phyloP scores from a whole-genome alignment of 2,888 invertebrate species.

The Pachliopta kotzebuea region DNA sequence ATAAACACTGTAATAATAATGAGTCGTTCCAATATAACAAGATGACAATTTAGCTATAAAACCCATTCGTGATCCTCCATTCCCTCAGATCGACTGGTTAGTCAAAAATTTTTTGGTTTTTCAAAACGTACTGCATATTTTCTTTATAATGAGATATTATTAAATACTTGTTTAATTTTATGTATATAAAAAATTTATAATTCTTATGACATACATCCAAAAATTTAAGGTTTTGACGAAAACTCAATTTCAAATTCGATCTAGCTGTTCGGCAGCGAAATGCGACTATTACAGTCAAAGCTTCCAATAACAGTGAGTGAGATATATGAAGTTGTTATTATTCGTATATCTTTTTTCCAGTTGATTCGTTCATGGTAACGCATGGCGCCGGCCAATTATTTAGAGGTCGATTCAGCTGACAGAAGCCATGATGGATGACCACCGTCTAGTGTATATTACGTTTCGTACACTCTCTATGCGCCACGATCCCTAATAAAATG shows the following conservation, averaged over 20 bases:
- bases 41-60: no score
- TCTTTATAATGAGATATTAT: no score
- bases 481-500: not conserved
- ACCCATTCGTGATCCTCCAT: no score
- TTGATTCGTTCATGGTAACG: constrained; percentile 44
- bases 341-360: constrained; percentile 36
- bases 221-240: not conserved
- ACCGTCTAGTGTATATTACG: constrained; percentile 51
- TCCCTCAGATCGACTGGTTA: no score
- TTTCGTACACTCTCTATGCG: constrained; percentile 39
- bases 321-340: constrained; percentile 14
- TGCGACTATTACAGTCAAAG: constrained; percentile 14
- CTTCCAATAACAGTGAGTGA: not conserved
- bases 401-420: constrained; percentile 44
- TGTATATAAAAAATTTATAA: no score
- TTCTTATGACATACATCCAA: not conserved
- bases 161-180: no score
- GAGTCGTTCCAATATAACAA: no score
- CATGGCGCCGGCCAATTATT: constrained; percentile 53
- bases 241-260: constrained; percentile 1
- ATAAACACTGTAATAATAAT: no score
- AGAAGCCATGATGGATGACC: constrained; percentile 53
- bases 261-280: constrained; percentile 23
- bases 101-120: no score
- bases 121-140: no score